phyloP scores from a whole-genome alignment of 2,888 invertebrate species.

The Synergus itoensis region DNA sequence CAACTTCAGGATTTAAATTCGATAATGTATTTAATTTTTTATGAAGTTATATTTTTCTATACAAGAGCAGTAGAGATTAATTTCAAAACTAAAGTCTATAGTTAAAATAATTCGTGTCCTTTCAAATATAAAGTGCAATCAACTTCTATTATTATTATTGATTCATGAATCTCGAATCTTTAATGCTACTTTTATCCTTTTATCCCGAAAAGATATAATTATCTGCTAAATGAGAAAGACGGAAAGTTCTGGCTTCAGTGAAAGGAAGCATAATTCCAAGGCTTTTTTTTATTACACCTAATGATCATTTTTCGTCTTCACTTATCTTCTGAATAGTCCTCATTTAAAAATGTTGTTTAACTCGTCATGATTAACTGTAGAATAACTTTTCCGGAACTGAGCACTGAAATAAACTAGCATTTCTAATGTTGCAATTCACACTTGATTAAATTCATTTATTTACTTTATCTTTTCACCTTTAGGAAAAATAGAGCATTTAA shows the following conservation, averaged over 20 bases:
- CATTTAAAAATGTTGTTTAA: background rate
- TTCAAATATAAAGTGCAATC: background rate
- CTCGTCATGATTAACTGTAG: background rate
- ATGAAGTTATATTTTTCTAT: too few species aligned
- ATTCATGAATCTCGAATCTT: background rate
- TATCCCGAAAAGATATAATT: background rate
- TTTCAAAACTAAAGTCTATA: too few species aligned
- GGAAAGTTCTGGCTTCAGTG: background rate
- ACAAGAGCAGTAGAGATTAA: too few species aligned
- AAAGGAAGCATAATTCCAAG: background rate
- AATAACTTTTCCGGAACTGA: background rate
- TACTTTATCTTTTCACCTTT: background rate
- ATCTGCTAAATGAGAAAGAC: background rate
- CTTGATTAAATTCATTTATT: background rate
- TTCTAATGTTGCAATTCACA: slow-evolving; percentile 5
- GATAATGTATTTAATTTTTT: too few species aligned
- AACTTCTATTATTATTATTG: background rate
- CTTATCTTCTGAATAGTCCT: slow-evolving; percentile 1
- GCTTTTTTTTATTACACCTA: background rate
- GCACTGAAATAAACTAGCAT: slow-evolving; percentile 6
- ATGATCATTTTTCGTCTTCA: background rate
- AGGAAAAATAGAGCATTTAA: background rate
- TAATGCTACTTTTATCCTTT: slow-evolving; percentile 3
- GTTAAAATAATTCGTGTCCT: too few species aligned
- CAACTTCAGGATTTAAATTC: too few species aligned